Percentiles rank a stretch among this genome's conserved stretches.
Conservation (phyloP, 1,140 invertebrate genomes). For the Brachionus asplanchnoidis region DNA sequence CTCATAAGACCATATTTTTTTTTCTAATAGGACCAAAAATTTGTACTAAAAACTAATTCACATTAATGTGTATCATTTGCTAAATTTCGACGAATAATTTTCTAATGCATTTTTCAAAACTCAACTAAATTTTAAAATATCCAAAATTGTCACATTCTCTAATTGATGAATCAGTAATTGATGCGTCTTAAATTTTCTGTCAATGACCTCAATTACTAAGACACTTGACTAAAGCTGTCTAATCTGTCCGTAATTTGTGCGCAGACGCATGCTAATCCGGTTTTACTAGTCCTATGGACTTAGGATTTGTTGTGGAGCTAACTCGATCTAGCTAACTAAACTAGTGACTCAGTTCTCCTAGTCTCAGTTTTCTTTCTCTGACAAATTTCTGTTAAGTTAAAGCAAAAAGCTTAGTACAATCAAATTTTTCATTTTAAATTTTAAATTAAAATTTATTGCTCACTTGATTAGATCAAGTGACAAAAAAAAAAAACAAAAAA, state of each 20-base stretch:
- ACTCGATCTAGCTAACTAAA: not conserved
- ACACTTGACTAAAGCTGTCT: not conserved
- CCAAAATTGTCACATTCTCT: constrained; percentile 14
- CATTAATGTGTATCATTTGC: not conserved
- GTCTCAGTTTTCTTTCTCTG: not conserved
- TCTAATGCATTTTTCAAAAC: not conserved
- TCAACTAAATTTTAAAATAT: not conserved
- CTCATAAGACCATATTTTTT: not conserved
- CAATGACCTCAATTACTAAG: not conserved
- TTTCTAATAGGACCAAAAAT: not conserved
- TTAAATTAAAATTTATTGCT: not conserved
- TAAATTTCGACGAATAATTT: not conserved
- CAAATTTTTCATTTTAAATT: not conserved
- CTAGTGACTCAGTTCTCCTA: not conserved
- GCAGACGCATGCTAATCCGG: not conserved
- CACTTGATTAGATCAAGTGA: not conserved
- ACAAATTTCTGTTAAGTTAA: not conserved
- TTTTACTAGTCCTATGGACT: not conserved
- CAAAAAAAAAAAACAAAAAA: not conserved
- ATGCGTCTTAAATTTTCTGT: not conserved
- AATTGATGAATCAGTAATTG: not conserved
- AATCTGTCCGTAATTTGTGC: not conserved
- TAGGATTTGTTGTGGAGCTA: not conserved
- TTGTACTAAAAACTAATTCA: not conserved
- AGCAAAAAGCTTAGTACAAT: not conserved